Percentiles rank a stretch among this genome's conserved stretches.
phyloP scores from a whole-genome alignment of 2,888 invertebrate genomes.

The Rhynchonema sp. region DNA sequence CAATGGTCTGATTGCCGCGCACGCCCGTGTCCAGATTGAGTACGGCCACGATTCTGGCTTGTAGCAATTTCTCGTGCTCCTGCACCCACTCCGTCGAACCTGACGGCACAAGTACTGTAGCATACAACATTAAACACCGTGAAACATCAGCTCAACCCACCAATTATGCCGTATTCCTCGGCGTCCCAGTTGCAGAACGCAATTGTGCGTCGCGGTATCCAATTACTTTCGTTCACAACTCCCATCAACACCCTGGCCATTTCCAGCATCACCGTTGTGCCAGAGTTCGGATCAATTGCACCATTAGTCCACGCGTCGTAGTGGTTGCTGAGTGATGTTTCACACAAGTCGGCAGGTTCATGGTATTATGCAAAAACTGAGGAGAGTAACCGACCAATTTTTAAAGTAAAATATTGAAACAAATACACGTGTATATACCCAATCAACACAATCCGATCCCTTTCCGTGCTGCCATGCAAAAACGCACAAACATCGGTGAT shows the following conservation, averaged over 20 bases:
- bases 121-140: no score
- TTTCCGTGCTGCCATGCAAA: neutral
- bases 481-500: neutral
- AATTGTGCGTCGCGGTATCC: constrained; percentile 7
- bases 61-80: neutral
- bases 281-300: constrained; percentile 27
- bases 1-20: neutral
- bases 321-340: constrained; percentile 23
- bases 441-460: neutral
- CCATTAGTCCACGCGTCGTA: constrained; percentile 31
- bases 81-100: constrained; percentile 8
- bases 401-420: no score
- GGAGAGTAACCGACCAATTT: no score
- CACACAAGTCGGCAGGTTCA: no score
- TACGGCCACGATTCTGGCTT: neutral
- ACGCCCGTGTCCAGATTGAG: constrained; percentile 5
- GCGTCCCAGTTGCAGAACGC: constrained; percentile 8
- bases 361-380: no score
- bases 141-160: no score
- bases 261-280: neutral
- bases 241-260: neutral
- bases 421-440: no score
- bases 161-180: constrained; percentile 7
- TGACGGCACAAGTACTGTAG: no score
- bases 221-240: constrained; percentile 17